Base-by-base conservation (phyloP, 2,888 invertebrate species). In the Leptopterna dolabrata region DNA sequence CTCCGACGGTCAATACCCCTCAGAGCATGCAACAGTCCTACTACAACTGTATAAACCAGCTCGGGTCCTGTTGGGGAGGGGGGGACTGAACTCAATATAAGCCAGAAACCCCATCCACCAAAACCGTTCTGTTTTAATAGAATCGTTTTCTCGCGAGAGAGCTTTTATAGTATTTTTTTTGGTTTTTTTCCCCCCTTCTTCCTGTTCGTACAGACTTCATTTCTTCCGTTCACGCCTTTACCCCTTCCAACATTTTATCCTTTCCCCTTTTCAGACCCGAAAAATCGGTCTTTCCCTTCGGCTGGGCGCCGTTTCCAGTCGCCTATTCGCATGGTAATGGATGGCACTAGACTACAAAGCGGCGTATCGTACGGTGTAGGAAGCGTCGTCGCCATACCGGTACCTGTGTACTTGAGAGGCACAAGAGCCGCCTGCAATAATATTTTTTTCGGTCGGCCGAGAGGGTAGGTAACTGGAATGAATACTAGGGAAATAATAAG, bases 11-110 rank as follows among this genome's bases (percentile, higher is more conserved):
- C 51, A 14, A 24, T 24, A 19, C 7, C 27, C 55, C 36, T 81
- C 29, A 13, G 47, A 81, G 81, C 81, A 81, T 81, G 81, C 81
- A 81, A 81, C 81, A 81, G 81, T 81, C 81, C 81, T 78, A 55
- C 81, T 47, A 55, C 51, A 45, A 29, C n/a, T 81, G 81, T 51
- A 81, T 51, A 51, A 51, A 81, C 30, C 51, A 45, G 80, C 19
- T 7, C 45, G 27, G 16, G 47, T 27, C n/a, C n/a, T n/a, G n/a
- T n/a, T n/a, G 30, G 55, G 16, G 81, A 16, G 55, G 36, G 29
- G 81, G 29, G 36, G 29, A 81, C 47, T 29, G 81, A 81, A 81
- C 81, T 81, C 51, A 81, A 81, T 81, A 81, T 81, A 30, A 36
- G 30, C 81, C 81, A 51, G 29, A 51, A 81, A 51, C 24, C 51